phyloP scores from a whole-genome alignment of 2,888 invertebrate species.

The Notodonta dromedarius region DNA sequence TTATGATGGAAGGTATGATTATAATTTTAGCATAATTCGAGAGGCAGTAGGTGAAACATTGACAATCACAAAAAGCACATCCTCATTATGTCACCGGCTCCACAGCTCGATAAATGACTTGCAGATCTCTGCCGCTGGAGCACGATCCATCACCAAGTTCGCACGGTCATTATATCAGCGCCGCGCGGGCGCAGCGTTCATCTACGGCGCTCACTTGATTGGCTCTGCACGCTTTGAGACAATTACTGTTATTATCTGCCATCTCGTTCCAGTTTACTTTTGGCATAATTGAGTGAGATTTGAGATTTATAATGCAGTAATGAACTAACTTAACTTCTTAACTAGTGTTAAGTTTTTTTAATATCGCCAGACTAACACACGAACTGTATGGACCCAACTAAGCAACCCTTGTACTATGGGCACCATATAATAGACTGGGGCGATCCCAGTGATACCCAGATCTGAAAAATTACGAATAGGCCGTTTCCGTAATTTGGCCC shows the following conservation, averaged over 20 bases:
- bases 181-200: neutral
- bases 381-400: no score
- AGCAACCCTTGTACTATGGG: no score
- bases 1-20: no score
- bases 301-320: no score
- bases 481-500: no score
- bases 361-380: no score
- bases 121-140: neutral
- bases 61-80: neutral
- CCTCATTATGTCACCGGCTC: constrained; percentile 1
- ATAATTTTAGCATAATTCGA: neutral
- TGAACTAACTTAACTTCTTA: no score
- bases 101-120: neutral
- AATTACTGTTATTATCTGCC: neutral
- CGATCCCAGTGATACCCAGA: no score
- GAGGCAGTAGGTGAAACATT: neutral
- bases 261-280: neutral
- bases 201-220: neutral
- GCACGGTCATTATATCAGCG: constrained; percentile 3
- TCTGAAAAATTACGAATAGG: no score
- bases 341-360: no score
- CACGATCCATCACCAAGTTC: neutral
- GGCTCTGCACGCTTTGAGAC: neutral
- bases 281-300: neutral
- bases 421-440: no score